Percentiles rank a stretch among this genome's conserved stretches.
Conservation (phyloP, 2,113 vertebrate genomes). For the Hippocampus comes region DNA sequence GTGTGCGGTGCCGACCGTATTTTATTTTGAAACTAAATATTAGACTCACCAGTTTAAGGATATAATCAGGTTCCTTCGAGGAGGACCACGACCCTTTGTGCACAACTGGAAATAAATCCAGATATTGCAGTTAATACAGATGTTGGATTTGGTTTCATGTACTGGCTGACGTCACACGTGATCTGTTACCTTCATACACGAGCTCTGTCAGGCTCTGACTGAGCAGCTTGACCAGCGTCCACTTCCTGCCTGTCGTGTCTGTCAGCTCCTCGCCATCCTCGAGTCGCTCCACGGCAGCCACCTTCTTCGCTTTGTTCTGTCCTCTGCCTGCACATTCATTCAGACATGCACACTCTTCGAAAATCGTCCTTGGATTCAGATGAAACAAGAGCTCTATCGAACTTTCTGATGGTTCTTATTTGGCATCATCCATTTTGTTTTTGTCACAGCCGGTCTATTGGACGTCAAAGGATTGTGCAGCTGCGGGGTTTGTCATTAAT, state of each 20-base stretch:
- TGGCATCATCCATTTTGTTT: too few species aligned
- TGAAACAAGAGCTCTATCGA: background rate
- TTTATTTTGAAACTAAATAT: background rate
- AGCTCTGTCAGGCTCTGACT: slow-evolving; percentile 59
- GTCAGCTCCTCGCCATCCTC: slow-evolving; percentile 62
- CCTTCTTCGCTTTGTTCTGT: slow-evolving; percentile 58
- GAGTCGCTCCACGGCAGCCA: slow-evolving; percentile 54
- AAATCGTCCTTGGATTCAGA: background rate
- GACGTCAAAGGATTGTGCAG: background rate
- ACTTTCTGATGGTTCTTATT: background rate
- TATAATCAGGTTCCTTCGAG: slow-evolving; percentile 53
- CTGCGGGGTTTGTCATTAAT: background rate
- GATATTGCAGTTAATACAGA: background rate
- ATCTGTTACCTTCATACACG: slow-evolving; percentile 66
- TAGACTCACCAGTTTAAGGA: slow-evolving; percentile 71
- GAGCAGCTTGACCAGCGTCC: slow-evolving; percentile 64
- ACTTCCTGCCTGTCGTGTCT: slow-evolving; percentile 69
- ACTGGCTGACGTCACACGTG: background rate
- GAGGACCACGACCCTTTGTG: slow-evolving; percentile 27
- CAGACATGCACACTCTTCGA: background rate
- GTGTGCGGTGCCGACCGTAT: background rate
- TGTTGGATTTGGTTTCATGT: background rate
- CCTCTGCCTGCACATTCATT: slow-evolving; percentile 28
- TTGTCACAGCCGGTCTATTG: background rate
- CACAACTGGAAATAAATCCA: background rate